Percentiles rank a stretch among this genome's conserved stretches.
These are phyloP conservation scores for Plecotus auritus DNA, from an alignment of 2,113 vertebrate genomes.

Conservation along the genomic window DNA sequence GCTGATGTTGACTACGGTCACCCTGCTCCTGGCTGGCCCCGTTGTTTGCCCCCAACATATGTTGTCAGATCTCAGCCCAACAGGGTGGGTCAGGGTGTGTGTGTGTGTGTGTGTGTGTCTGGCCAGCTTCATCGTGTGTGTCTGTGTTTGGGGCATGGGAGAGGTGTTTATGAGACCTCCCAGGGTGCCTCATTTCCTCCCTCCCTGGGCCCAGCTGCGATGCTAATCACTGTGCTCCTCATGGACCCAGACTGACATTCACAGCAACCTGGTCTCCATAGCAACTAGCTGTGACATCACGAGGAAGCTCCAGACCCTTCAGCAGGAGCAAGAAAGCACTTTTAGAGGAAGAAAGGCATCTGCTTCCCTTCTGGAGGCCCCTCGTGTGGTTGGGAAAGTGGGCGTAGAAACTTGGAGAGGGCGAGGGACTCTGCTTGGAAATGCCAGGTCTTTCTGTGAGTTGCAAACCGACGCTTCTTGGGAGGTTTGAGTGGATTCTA, in stretches of 20 bases:
- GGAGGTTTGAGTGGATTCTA: not conserved
- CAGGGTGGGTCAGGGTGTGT: not conserved
- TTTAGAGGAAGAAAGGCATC: not conserved
- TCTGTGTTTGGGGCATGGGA: not conserved
- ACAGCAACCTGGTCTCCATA: slow-evolving; percentile 66
- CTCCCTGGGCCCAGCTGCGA: not conserved
- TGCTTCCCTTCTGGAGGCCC: not conserved
- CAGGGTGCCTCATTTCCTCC: not conserved
- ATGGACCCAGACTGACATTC: slow-evolving; percentile 26
- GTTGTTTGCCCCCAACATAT: not conserved
- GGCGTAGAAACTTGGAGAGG: not conserved
- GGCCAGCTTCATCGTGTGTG: not conserved
- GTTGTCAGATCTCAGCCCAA: not conserved
- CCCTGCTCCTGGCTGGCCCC: not conserved
- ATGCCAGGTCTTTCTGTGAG: not conserved
- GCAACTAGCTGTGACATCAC: slow-evolving; percentile 61
- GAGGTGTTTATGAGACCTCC: not conserved
- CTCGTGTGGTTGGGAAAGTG: not conserved
- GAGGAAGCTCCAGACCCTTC: not conserved
- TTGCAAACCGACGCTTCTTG: not conserved
- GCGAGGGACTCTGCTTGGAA: not conserved
- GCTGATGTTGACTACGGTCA: not conserved
- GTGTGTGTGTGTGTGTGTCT: not conserved
- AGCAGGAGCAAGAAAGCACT: not conserved
- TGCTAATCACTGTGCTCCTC: not conserved